A percentile compares a stretch with the other conserved stretches of the same genome.
These are phyloP conservation scores for Ormia ochracea DNA, from an alignment of 2,888 invertebrate genomes.

Conservation along the genomic window DNA sequence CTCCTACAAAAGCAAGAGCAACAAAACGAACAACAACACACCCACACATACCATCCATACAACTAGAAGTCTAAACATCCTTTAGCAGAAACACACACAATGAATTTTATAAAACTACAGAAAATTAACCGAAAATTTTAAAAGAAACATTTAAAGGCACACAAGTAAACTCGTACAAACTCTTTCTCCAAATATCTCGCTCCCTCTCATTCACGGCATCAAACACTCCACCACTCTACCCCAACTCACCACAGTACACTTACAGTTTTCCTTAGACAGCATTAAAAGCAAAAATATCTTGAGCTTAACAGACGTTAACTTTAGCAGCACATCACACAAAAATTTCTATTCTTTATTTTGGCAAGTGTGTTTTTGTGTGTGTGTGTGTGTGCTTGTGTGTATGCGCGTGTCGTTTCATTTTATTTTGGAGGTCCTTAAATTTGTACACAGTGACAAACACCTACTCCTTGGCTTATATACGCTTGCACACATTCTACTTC, in stretches of 20 bases:
- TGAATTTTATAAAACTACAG: constrained; percentile 36
- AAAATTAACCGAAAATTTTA: constrained; percentile 46
- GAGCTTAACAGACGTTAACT: constrained; percentile 18
- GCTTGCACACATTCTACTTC: not conserved
- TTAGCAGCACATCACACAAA: not conserved
- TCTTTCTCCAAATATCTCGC: not conserved
- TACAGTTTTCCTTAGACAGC: not conserved
- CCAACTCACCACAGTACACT: no score
- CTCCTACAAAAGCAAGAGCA: not conserved
- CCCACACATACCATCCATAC: not conserved
- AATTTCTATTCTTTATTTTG: not conserved
- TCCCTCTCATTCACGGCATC: not conserved
- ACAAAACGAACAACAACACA: not conserved
- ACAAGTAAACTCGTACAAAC: not conserved
- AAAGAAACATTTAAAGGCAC: constrained; percentile 1
- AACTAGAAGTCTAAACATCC: not conserved
- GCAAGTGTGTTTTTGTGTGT: not conserved
- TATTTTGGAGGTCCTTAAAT: constrained; percentile 41
- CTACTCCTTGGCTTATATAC: not conserved
- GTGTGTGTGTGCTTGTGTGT: not conserved
- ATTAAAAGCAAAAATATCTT: constrained; percentile 27
- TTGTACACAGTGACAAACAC: not conserved
- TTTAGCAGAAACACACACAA: not conserved
- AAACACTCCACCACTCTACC: no score
- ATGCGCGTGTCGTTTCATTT: not conserved